Evolutionary conservation across 2,888 invertebrate species (phyloP), one percentile per base, ranked within the genome.

Genomic region (Himalopsyche japonica): DNA sequence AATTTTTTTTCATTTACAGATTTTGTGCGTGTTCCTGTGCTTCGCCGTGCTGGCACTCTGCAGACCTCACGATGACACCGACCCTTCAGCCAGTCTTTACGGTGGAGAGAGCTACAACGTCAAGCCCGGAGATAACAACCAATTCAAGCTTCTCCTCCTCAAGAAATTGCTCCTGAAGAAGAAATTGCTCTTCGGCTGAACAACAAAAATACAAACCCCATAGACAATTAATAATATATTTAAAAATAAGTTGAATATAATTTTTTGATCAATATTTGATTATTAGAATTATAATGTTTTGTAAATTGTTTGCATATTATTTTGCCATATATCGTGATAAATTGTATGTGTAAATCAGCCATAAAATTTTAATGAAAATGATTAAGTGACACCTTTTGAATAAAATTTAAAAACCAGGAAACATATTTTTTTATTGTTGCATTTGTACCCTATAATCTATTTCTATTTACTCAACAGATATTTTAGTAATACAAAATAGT

Each of bases 41-140:
- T 30, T 86, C 79, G 83, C 83, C 27, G 86, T 76, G 48, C 64
- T 86, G 70, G 86, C 49, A 32, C 34, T 84, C 34, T 81, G 82
- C 37, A 83, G 85, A 27, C 87, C 87, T 18, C 64, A 37, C 15
- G 85, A 87, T 12, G 87, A 87, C 34, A 49, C 86, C 70, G 79
- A 80, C 76, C 79, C 70, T 81, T 18, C 32, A 10, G 83, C 81
- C n/a, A 27, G 79, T 64, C 37, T 76, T 30, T 70, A 76, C 64
- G 76, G 76, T 24, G 37, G 83, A 18, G 79, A 43, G 20, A 79
- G 82, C 47, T 82, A 84, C 82, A 85, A 82, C 18, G n/a, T 18
- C 57, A 84, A 76, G 24, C 84, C 86, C n/a, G 76, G 80, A 27
- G 85, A 85, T 57, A 83, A 83, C 34, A 84, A 43, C 77, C 34